Percentiles rank a stretch among this genome's conserved stretches.
Conservation (phyloP, 2,888 invertebrate genomes). For the Euspilapteryx auroguttella region DNA sequence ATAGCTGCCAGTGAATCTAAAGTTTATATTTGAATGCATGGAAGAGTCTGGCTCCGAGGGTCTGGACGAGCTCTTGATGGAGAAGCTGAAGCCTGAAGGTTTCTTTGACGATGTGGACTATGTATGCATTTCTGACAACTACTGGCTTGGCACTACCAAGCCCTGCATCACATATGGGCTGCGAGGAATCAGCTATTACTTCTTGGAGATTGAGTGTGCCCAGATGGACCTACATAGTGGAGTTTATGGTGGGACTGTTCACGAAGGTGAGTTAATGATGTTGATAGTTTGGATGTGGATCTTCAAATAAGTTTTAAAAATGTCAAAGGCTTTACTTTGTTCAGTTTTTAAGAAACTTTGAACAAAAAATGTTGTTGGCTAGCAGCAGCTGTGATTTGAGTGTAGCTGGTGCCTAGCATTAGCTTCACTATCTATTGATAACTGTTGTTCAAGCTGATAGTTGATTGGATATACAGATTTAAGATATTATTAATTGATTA, state of each 20-base stretch:
- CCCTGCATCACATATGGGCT: slow-evolving; percentile 97
- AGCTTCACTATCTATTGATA: too few species aligned
- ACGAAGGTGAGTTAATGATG: slow-evolving; percentile 57
- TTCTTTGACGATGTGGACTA: slow-evolving; percentile 87
- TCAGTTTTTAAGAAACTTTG: too few species aligned
- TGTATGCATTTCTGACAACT: slow-evolving; percentile 98
- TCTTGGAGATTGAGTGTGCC: slow-evolving; percentile 85
- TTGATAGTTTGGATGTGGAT: slow-evolving; percentile 6
- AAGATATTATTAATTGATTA: too few species aligned
- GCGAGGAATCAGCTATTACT: slow-evolving; percentile 91
- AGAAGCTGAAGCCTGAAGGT: slow-evolving; percentile 58
- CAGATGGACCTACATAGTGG: slow-evolving; percentile 95
- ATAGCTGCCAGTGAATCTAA: slow-evolving; percentile 72
- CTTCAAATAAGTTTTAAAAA: too few species aligned
- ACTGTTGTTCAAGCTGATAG: too few species aligned
- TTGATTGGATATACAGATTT: too few species aligned
- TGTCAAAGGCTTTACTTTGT: too few species aligned
- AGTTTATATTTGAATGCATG: slow-evolving; percentile 98
- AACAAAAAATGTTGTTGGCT: too few species aligned
- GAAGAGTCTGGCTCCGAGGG: slow-evolving; percentile 97
- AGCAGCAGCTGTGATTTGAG: too few species aligned
- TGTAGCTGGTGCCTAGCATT: too few species aligned
- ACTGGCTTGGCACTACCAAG: slow-evolving; percentile 96
- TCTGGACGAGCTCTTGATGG: slow-evolving; percentile 79
- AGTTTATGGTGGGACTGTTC: slow-evolving; percentile 91